phyloP scores from a whole-genome alignment of 2,113 vertebrate genomes.

The Puffinus mauretanicus region DNA sequence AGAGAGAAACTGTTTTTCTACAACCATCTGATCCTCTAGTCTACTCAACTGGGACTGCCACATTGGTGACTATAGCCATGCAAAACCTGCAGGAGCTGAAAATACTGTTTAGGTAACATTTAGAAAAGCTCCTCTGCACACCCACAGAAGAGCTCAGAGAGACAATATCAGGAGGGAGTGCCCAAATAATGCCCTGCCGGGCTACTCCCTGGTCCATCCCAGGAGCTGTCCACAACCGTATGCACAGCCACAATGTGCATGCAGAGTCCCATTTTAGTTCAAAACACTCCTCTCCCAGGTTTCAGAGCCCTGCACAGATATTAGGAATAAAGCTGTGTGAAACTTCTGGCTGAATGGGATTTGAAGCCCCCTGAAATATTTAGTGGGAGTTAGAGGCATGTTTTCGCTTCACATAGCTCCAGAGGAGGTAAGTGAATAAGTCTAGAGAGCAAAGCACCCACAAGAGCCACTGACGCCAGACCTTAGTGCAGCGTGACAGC shows the following conservation, averaged over 20 bases:
- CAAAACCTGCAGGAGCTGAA: neutral
- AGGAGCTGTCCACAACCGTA: accelerated
- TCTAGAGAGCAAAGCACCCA: too few species aligned
- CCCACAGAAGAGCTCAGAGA: neutral
- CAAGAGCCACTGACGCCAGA: too few species aligned
- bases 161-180: neutral
- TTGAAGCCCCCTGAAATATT: too few species aligned
- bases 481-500: too few species aligned
- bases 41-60: neutral
- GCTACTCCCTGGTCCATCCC: neutral
- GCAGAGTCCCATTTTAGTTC: neutral
- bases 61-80: neutral
- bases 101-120: too few species aligned
- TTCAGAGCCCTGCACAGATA: neutral
- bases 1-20: neutral
- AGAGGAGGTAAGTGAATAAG: too few species aligned
- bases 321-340: too few species aligned
- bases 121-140: neutral
- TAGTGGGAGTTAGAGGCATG: too few species aligned
- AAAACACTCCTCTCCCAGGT: neutral
- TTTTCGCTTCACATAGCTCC: too few species aligned
- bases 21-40: neutral
- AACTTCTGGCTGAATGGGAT: too few species aligned
- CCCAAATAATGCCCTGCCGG: neutral
- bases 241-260: accelerated